Conservation (phyloP, 2,888 invertebrate species). For the Dolichomitus sp. region DNA sequence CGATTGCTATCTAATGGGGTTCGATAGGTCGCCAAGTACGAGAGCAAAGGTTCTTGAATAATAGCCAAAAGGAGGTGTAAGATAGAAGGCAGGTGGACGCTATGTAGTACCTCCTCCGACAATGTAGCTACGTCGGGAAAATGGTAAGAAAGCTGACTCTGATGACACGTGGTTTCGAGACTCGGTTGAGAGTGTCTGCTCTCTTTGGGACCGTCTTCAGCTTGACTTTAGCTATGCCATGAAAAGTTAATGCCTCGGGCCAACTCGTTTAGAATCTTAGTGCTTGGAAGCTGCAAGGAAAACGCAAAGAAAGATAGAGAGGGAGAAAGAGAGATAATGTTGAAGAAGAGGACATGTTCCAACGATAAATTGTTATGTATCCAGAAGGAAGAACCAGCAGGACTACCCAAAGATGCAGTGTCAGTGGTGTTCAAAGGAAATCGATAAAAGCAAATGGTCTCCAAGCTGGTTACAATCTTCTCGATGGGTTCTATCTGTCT, state of each 20-base stretch:
- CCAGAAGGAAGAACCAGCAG: conserved; percentile 47
- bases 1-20: conserved; percentile 56
- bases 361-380: conserved; percentile 72
- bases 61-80: not conserved
- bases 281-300: conserved; percentile 31
- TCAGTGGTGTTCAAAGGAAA: conserved; percentile 53
- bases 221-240: conserved; percentile 50
- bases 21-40: conserved; percentile 47
- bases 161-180: conserved; percentile 39
- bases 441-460: conserved; percentile 57
- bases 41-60: not conserved
- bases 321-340: not conserved
- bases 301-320: conserved; percentile 13
- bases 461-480: conserved; percentile 28
- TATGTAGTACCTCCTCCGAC: conserved; percentile 18
- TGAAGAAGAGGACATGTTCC: conserved; percentile 44
- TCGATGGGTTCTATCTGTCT: not conserved
- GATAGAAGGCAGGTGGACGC: conserved; percentile 32
- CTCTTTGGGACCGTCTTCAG: conserved; percentile 18
- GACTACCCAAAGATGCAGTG: conserved; percentile 57
- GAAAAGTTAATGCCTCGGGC: conserved; percentile 69
- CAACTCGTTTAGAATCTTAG: conserved; percentile 41
- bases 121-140: conserved; percentile 50
- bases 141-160: conserved; percentile 39
- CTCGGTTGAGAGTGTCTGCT: conserved; percentile 28